Evolutionary conservation across 2,113 vertebrate species (phyloP).

Genomic region (Microcebus tavaratra): DNA sequence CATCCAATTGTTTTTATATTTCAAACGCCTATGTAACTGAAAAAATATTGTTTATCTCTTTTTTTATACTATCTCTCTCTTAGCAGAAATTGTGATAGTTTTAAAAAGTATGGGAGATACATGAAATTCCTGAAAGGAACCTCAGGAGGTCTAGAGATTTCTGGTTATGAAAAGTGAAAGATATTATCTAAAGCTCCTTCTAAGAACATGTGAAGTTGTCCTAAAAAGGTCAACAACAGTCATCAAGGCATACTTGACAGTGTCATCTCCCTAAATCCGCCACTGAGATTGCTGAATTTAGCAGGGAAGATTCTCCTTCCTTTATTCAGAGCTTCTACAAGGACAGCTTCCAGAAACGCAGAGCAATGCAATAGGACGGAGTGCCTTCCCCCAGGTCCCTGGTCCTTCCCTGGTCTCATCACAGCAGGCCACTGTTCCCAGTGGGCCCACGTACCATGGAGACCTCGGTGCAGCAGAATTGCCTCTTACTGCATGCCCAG

Average conservation of each 20-base stretch:
- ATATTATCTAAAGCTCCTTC: background rate
- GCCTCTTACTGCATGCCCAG: background rate
- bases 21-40: slow-evolving; percentile 20
- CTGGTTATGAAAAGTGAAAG: background rate
- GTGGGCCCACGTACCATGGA: too few relatives aligned
- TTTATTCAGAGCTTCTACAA: background rate
- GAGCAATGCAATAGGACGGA: background rate
- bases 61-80: background rate
- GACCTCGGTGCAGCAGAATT: background rate
- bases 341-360: background rate
- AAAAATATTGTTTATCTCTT: background rate
- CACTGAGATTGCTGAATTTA: background rate
- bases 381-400: background rate
- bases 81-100: background rate
- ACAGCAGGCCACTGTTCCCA: background rate
- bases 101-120: background rate
- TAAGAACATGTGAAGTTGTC: background rate
- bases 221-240: background rate
- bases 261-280: background rate
- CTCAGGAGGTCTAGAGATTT: background rate
- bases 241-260: background rate
- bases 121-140: background rate
- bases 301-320: background rate
- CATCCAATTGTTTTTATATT: background rate
- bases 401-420: background rate